Conservation (phyloP, 2,888 invertebrate genomes). For the Nemapogon koenigi region DNA sequence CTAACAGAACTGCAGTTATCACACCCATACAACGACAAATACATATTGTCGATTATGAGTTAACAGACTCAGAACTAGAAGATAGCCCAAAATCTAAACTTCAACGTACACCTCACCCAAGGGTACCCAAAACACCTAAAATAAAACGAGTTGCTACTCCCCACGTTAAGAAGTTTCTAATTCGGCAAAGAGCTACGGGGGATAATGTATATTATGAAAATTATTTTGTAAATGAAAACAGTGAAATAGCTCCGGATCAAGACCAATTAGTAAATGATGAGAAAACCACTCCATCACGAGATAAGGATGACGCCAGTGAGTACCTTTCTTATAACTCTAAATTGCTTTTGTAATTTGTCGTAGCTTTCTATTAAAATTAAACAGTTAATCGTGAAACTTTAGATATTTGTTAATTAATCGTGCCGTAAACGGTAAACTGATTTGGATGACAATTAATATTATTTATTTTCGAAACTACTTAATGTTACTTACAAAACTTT, state of each 20-base stretch:
- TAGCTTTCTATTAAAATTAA: too few species aligned
- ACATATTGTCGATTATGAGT: slow-evolving; percentile 47
- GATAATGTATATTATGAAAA: slow-evolving; percentile 23
- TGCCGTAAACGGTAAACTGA: too few species aligned
- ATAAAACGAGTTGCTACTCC: slow-evolving; percentile 39
- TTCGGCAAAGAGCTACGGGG: slow-evolving; percentile 31
- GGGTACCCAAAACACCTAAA: slow-evolving; percentile 35
- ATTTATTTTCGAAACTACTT: too few species aligned
- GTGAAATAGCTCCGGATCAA: slow-evolving; percentile 10
- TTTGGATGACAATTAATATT: too few species aligned
- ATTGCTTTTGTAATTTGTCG: slow-evolving; percentile 11
- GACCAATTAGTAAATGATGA: neutral
- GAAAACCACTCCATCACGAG: slow-evolving; percentile 31
- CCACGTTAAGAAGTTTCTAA: slow-evolving; percentile 41
- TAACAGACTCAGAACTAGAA: slow-evolving; percentile 32
- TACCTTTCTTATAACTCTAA: slow-evolving; percentile 12
- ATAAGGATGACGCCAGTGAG: slow-evolving; percentile 27
- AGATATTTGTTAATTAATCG: too few species aligned
- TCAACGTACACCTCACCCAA: slow-evolving; percentile 30
- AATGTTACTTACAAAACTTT: too few species aligned
- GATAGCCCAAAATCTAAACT: slow-evolving; percentile 20
- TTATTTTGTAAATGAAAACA: slow-evolving; percentile 17
- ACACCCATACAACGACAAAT: slow-evolving; percentile 43
- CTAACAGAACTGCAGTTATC: slow-evolving; percentile 43
- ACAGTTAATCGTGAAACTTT: too few species aligned